These are phyloP conservation scores for Netelia inedita DNA, from an alignment of 2,888 invertebrate species.

Conservation along the genomic window DNA sequence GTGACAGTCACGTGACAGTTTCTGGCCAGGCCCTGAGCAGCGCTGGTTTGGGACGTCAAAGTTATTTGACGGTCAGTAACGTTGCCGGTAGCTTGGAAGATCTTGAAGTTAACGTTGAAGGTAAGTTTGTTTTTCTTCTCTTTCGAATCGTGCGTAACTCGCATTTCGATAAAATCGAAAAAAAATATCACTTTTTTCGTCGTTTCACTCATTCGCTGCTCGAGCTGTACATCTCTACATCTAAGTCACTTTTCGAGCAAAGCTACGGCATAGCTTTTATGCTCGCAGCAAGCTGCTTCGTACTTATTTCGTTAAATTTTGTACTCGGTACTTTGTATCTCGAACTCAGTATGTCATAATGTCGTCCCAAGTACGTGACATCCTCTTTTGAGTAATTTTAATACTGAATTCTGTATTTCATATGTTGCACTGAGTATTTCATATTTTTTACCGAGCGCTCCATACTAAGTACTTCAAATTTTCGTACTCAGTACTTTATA, in stretches of 20 bases:
- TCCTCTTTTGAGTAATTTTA: too few relatives aligned
- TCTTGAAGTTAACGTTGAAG: slow-evolving; percentile 98
- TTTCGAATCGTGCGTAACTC: neutral
- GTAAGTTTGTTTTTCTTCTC: slow-evolving; percentile 86
- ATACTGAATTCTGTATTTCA: too few relatives aligned
- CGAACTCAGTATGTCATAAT: too few relatives aligned
- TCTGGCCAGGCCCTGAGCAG: slow-evolving; percentile 87
- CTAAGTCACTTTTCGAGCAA: slow-evolving; percentile 5
- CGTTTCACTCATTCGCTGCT: slow-evolving; percentile 1
- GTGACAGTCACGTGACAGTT: slow-evolving; percentile 87
- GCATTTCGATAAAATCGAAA: neutral
- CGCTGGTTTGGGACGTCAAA: slow-evolving; percentile 84
- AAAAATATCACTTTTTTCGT: neutral
- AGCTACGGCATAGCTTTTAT: too few relatives aligned
- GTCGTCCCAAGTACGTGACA: too few relatives aligned
- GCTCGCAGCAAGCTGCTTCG: too few relatives aligned
- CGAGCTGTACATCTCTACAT: slow-evolving; percentile 40
- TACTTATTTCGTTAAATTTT: too few relatives aligned
- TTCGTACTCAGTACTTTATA: too few relatives aligned
- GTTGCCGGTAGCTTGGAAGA: slow-evolving; percentile 96
- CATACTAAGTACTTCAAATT: too few relatives aligned
- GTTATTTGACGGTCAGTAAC: slow-evolving; percentile 86
- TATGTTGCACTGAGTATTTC: too few relatives aligned
- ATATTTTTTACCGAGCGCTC: too few relatives aligned
- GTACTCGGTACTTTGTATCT: too few relatives aligned